Percentiles rank a stretch among this genome's conserved stretches.
Evolutionary conservation across 2,113 vertebrate species (phyloP).

Genomic region (Chaetodon auriga): DNA sequence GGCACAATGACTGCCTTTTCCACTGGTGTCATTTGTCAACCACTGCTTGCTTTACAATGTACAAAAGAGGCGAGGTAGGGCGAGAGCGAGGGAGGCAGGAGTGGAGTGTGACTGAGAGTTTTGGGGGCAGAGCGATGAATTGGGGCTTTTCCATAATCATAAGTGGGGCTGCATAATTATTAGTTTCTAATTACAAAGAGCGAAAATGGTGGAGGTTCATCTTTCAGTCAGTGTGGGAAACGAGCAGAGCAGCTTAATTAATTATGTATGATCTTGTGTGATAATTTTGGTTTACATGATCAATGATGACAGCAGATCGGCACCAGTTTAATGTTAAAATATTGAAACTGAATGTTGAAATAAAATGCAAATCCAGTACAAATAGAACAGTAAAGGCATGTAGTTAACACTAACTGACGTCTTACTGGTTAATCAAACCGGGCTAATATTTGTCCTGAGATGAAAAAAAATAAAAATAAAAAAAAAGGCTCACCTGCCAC

Average conservation of each 20-base stretch:
- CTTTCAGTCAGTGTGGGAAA: background rate
- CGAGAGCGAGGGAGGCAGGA: slow-evolving; percentile 42
- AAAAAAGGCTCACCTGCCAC: background rate
- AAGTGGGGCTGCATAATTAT: slow-evolving; percentile 35
- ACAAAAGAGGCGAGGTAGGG: slow-evolving; percentile 63
- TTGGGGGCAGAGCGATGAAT: background rate
- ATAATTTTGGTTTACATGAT: background rate
- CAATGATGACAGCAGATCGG: background rate
- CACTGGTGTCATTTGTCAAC: slow-evolving; percentile 82
- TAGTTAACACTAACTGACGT: background rate
- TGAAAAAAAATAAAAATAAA: too few relatives aligned
- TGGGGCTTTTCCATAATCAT: slow-evolving; percentile 39
- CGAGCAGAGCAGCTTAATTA: background rate
- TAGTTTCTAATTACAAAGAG: slow-evolving; percentile 31
- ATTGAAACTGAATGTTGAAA: background rate
- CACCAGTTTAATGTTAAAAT: background rate
- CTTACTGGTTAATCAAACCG: background rate
- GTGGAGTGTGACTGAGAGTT: background rate
- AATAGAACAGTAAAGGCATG: background rate
- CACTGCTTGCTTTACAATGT: slow-evolving; percentile 81
- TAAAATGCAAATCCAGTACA: background rate
- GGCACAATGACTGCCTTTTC: slow-evolving; percentile 82
- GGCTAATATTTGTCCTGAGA: too few relatives aligned
- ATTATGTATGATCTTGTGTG: background rate
- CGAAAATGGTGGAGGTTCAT: background rate